phyloP scores from a whole-genome alignment of 2,888 invertebrate species.

The Andrena camellia region DNA sequence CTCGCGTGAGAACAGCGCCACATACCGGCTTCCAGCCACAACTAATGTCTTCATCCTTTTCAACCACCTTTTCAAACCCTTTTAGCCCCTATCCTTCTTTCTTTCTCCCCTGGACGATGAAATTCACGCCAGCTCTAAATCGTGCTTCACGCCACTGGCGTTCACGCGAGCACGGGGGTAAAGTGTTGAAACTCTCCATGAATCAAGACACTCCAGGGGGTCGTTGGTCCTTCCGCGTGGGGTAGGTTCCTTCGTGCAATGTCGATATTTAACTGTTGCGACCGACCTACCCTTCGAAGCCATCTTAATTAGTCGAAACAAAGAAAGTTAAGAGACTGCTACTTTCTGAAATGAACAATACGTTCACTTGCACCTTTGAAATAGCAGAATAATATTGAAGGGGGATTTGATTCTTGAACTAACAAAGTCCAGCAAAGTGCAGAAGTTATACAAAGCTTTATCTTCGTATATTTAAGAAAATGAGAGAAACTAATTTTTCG shows the following conservation, averaged over 20 bases:
- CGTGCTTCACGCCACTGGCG: constrained; percentile 68
- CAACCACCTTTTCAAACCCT: constrained; percentile 62
- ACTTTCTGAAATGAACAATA: not conserved
- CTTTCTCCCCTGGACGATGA: constrained; percentile 21
- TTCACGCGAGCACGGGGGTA: constrained; percentile 70
- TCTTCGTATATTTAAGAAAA: no score
- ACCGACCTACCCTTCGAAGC: constrained; percentile 23
- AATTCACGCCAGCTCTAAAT: constrained; percentile 67
- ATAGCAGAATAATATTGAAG: not conserved
- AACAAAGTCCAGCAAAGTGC: not conserved
- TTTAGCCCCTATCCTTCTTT: constrained; percentile 29
- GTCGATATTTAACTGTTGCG: constrained; percentile 57
- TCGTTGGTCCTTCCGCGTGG: constrained; percentile 67
- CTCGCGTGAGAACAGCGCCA: constrained; percentile 82
- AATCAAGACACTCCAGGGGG: constrained; percentile 73
- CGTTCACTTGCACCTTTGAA: not conserved
- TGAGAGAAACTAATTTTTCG: no score
- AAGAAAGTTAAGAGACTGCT: not conserved
- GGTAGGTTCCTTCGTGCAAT: constrained; percentile 58
- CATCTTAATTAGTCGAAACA: constrained; percentile 47
- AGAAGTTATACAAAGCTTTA: not conserved
- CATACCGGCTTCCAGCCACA: constrained; percentile 76
- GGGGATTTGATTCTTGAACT: not conserved
- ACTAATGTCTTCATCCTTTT: constrained; percentile 82
- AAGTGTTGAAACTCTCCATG: constrained; percentile 70